These are phyloP conservation scores for Cataglyphis livida DNA, from an alignment of 2,888 invertebrate species.

Conservation along the genomic window DNA sequence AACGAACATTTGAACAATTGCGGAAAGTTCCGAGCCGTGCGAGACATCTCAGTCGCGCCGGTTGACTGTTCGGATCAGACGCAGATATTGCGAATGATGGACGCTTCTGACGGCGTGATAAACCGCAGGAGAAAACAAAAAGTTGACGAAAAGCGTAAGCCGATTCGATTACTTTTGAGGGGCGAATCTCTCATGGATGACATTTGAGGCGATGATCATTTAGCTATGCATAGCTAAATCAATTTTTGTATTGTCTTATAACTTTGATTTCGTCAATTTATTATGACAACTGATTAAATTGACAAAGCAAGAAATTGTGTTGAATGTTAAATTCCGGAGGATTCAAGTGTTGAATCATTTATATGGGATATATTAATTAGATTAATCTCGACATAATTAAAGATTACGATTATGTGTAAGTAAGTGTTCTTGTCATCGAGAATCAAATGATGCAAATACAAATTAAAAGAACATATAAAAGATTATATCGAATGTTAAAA, in stretches of 20 bases:
- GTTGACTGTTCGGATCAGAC: conserved; percentile 97
- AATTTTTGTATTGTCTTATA: conserved; percentile 10
- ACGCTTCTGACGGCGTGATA: conserved; percentile 94
- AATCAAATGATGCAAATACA: background rate
- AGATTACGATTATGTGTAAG: conserved; percentile 19
- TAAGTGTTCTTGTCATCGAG: background rate
- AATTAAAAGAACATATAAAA: conserved; percentile 7
- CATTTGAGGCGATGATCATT: conserved; percentile 12
- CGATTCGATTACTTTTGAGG: conserved; percentile 77
- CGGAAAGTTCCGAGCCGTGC: conserved; percentile 98
- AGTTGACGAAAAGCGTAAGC: conserved; percentile 59
- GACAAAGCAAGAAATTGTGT: background rate
- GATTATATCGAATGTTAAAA: background rate
- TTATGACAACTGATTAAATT: conserved; percentile 6
- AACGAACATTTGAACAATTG: conserved; percentile 99
- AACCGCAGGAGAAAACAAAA: conserved; percentile 82
- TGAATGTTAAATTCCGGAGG: background rate
- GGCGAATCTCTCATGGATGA: conserved; percentile 83
- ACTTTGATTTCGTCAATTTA: background rate
- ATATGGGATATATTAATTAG: conserved; percentile 19
- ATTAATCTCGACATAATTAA: conserved; percentile 18
- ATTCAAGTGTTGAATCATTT: background rate
- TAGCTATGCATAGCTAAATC: conserved; percentile 21
- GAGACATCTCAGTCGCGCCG: conserved; percentile 98
- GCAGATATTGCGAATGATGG: conserved; percentile 97